Evolutionary conservation across 2,797 vertebrate genomes (phyloP), one percentile per base, ranked within the genome.

Genomic region (Ctenochaetus hawaiiensis): DNA sequence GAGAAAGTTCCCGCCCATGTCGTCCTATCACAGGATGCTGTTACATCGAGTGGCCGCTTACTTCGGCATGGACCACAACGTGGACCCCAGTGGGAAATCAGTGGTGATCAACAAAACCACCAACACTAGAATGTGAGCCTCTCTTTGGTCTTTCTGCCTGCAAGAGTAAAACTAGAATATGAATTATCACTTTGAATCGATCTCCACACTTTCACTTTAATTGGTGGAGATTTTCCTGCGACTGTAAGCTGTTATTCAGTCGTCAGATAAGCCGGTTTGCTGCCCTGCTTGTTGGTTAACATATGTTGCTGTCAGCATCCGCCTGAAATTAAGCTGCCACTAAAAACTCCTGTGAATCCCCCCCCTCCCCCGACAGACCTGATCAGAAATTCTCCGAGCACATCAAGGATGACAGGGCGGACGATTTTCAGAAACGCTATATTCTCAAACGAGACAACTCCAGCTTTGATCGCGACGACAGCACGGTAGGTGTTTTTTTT

Each of bases 311-410:
- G 87, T 91, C 90, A 89, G 78, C 75, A 84, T 86, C 79, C 54
- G 78, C 86, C 69, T 71, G 52, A 82, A 87, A 88, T 85, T 78
- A 90, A 90, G 87, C 84, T 45, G 64, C 80, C 67, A 56, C 73
- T 78, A n/a, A 78, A 87, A 88, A 82, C 77, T 80, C 73, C 18
- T 62, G 63, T 69, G 66, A 87, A 8, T 14, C 43, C 43, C 43
- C 13, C 43, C 8, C 43, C 43, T 5, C 43, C 54, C 39, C 77
- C 73, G 1, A 91, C 92, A 99, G 98, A 96, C 98, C 98, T 83
- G 97, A 99, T 96, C 97, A 99, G 95, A 99, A 98, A 95, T 99
- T 99, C 94, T 98, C 96, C 17, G 98, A 99, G 93, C 98, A 99
- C 95, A 97, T 99, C 93, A 99, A 98, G 93, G 98, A 99, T 88